phyloP scores from a whole-genome alignment of 2,113 vertebrate genomes.

The Nibea coibor region DNA sequence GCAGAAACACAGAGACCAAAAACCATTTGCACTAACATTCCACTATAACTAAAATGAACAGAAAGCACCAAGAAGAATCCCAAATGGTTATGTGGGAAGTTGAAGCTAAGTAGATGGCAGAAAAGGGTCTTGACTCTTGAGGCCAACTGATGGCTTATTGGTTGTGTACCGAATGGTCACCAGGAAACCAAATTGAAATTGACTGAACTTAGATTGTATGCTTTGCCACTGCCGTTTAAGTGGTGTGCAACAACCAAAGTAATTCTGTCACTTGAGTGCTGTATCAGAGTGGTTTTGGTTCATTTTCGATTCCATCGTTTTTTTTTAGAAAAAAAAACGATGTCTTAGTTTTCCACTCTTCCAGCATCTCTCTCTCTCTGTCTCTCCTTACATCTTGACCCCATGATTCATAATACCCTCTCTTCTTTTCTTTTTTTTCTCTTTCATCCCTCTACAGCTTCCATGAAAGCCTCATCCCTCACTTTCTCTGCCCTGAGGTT shows the following conservation, averaged over 20 bases:
- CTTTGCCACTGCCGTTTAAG: no score
- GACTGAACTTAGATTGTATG: background rate
- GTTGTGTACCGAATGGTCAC: background rate
- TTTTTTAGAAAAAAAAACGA: no score
- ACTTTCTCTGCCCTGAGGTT: background rate
- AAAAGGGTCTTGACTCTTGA: no score
- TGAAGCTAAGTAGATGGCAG: no score
- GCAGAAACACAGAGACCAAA: no score
- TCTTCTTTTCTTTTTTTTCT: background rate
- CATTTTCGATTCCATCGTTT: background rate
- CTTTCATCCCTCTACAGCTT: constrained; percentile 27
- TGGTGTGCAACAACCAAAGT: background rate
- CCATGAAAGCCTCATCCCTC: constrained; percentile 26
- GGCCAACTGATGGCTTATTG: background rate
- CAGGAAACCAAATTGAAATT: background rate
- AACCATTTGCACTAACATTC: no score
- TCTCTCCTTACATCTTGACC: constrained; percentile 31
- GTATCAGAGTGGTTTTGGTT: background rate
- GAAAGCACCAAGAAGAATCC: no score
- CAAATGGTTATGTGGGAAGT: no score
- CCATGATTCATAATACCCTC: constrained; percentile 15
- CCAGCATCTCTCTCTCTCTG: constrained; percentile 1
- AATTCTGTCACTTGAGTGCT: background rate
- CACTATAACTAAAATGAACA: no score
- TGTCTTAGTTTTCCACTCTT: background rate